These are phyloP conservation scores for Anhinga anhinga DNA, from an alignment of 2,113 vertebrate genomes.

Conservation along the genomic window DNA sequence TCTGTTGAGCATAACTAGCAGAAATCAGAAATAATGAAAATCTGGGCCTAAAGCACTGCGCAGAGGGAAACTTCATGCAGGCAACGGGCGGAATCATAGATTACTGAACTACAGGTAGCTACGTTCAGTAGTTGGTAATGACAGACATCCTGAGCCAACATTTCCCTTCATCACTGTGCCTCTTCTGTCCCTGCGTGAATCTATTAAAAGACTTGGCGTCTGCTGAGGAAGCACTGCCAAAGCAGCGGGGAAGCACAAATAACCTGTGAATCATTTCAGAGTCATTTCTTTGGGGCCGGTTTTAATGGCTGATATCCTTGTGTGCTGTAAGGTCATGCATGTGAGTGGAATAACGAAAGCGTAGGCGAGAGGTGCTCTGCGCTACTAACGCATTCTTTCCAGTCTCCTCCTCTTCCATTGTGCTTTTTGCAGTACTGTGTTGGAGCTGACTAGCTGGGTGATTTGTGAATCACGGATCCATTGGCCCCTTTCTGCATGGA, in stretches of 20 bases:
- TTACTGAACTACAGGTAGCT: conserved; percentile 11
- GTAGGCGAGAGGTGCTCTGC: neutral
- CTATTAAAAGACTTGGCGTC: conserved; percentile 22
- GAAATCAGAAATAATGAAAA: neutral
- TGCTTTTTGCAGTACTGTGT: neutral
- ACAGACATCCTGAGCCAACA: neutral
- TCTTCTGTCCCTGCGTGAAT: conserved; percentile 9
- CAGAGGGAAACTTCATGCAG: neutral
- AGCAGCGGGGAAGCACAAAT: conserved; percentile 33
- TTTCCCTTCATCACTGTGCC: neutral
- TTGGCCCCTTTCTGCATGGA: neutral
- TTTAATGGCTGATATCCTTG: conserved; percentile 25
- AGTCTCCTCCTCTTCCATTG: neutral
- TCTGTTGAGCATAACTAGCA: conserved; percentile 6
- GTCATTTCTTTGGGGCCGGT: neutral
- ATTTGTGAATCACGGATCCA: neutral
- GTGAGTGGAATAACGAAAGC: conserved; percentile 1
- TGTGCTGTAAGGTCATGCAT: neutral
- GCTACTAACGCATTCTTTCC: neutral
- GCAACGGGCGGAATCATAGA: neutral
- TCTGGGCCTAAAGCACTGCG: neutral
- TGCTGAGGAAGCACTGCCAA: conserved; percentile 18
- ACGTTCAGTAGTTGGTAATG: neutral
- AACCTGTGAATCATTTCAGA: conserved; percentile 31
- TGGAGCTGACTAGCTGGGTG: neutral